A percentile compares a stretch with the other conserved stretches of the same genome.
Evolutionary conservation across 2,113 vertebrate species (phyloP).

Genomic region (Dipodomys ordii): DNA sequence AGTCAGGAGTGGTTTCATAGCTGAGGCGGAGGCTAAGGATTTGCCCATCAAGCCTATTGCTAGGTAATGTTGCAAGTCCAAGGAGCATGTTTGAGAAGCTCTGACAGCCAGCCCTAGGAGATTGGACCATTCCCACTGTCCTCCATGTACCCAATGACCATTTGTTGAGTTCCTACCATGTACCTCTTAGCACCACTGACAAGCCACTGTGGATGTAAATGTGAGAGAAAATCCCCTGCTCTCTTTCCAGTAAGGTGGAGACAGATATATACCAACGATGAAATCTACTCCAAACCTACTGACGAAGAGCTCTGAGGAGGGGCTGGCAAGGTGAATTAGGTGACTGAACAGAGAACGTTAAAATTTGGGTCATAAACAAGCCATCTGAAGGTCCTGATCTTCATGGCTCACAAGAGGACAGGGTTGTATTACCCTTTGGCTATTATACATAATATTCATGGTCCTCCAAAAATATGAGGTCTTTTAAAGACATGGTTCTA

Average conservation of each 20-base stretch:
- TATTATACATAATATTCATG: background rate
- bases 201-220: background rate
- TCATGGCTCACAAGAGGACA: background rate
- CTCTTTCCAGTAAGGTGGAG: background rate
- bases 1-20: background rate
- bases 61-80: rapidly evolving
- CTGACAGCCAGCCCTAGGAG: background rate
- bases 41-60: background rate
- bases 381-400: background rate
- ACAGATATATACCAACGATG: background rate
- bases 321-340: background rate
- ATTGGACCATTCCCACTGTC: background rate
- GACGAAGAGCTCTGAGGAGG: background rate
- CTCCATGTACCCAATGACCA: background rate
- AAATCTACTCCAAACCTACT: rapidly evolving
- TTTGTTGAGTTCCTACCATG: background rate
- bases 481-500: background rate
- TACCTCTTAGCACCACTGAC: background rate
- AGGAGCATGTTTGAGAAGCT: background rate
- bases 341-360: background rate
- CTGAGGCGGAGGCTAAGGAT: background rate
- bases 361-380: background rate
- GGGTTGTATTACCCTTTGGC: background rate
- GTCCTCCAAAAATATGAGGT: background rate
- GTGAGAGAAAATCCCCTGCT: background rate